Percentiles rank a stretch among this genome's conserved stretches.
Evolutionary conservation across 2,113 vertebrate species (phyloP).

Genomic region (Candoia aspera): DNA sequence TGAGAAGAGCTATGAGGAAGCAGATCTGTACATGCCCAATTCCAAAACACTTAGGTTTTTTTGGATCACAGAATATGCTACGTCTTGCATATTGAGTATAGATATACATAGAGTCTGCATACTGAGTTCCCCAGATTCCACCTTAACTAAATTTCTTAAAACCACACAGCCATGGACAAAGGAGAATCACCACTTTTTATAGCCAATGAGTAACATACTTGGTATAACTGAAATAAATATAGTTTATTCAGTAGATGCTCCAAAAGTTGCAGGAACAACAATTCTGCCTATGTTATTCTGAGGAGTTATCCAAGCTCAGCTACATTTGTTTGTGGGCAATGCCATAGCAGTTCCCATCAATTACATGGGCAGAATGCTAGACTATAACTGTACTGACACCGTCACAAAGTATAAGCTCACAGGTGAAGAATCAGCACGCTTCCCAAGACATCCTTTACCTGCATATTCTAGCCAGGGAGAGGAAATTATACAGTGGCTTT

Average conservation of each 20-base stretch:
- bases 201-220: too few relatives aligned
- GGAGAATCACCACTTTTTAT: too few relatives aligned
- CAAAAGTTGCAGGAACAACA: neutral
- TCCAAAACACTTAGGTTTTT: neutral
- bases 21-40: neutral
- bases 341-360: neutral
- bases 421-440: neutral
- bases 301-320: neutral
- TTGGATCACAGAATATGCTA: neutral
- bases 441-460: neutral
- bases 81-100: too few relatives aligned
- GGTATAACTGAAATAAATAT: too few relatives aligned
- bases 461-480: neutral
- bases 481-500: neutral
- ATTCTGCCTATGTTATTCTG: neutral
- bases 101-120: too few relatives aligned
- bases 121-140: neutral
- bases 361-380: neutral
- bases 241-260: neutral
- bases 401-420: neutral
- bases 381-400: neutral
- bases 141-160: too few relatives aligned
- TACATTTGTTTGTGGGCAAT: neutral
- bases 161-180: too few relatives aligned
- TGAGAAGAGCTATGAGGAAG: neutral